Conservation (phyloP, 2,888 invertebrate genomes). For the Erpobdella octoculata region DNA sequence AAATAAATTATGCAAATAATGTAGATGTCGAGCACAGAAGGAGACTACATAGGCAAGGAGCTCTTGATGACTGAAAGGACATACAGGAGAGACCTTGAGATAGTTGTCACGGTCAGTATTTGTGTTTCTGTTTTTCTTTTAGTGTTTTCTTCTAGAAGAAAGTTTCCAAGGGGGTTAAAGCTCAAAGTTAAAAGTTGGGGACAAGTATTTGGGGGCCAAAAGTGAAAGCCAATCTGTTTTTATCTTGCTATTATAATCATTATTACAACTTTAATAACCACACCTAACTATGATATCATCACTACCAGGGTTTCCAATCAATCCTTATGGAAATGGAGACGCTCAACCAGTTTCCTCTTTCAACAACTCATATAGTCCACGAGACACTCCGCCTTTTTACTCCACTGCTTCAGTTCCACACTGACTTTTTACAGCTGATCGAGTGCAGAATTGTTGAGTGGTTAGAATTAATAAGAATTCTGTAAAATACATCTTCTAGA, state of each 20-base stretch:
- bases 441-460: slow-evolving; percentile 68
- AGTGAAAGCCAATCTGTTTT: too few relatives aligned
- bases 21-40: not conserved
- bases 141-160: too few relatives aligned
- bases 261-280: not conserved
- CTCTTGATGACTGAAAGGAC: slow-evolving; percentile 89
- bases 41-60: slow-evolving; percentile 61
- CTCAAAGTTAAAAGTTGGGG: too few relatives aligned
- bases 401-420: slow-evolving; percentile 74
- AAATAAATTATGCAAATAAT: not conserved
- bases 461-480: too few relatives aligned
- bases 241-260: not conserved
- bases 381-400: slow-evolving; percentile 59
- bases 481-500: too few relatives aligned
- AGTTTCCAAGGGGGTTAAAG: too few relatives aligned
- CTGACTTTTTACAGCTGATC: slow-evolving; percentile 68
- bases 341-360: too few relatives aligned
- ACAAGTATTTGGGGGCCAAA: too few relatives aligned
- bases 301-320: not conserved
- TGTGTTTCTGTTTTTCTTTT: not conserved
- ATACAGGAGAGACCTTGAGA: slow-evolving; percentile 84
- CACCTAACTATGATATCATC: too few relatives aligned
- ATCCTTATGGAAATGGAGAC: too few relatives aligned
- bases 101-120: slow-evolving; percentile 70
- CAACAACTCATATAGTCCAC: slow-evolving; percentile 54